Evolutionary conservation across 2,797 vertebrate species (phyloP).

Genomic region (Gobio occitaniae): DNA sequence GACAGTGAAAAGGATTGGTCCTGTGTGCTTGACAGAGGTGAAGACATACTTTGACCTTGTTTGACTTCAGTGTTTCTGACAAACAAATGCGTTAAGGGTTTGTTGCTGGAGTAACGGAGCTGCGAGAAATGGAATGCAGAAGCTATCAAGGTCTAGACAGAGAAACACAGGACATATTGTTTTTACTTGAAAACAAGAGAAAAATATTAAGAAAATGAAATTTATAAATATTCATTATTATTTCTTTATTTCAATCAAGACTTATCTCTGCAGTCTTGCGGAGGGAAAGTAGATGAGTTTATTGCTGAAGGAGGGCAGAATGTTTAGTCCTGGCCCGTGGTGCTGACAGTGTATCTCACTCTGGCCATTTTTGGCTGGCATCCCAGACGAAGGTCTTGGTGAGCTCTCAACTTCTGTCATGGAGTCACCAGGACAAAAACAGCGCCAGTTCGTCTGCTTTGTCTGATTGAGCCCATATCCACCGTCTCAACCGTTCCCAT

Average conservation of each 20-base stretch:
- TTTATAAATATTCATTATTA: not conserved
- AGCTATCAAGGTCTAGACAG: constrained; percentile 1
- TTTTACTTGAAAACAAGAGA: not conserved
- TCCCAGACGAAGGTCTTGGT: constrained; percentile 67
- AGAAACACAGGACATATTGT: constrained; percentile 39
- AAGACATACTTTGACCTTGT: constrained; percentile 24
- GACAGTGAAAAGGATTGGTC: constrained; percentile 17
- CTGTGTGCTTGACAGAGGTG: not conserved
- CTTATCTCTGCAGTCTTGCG: not conserved
- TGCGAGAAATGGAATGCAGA: constrained; percentile 31
- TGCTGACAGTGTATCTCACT: constrained; percentile 57
- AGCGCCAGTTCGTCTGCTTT: constrained; percentile 73
- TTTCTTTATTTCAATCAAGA: not conserved
- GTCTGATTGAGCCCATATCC: constrained; percentile 50
- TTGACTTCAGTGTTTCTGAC: constrained; percentile 40
- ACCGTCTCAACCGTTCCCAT: constrained; percentile 70
- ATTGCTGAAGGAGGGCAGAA: constrained; percentile 14
- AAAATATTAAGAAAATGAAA: not conserved
- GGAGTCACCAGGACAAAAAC: constrained; percentile 71
- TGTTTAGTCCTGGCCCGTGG: constrained; percentile 20
- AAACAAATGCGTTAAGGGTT: constrained; percentile 28
- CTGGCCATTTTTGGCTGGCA: constrained; percentile 50
- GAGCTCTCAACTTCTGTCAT: constrained; percentile 67
- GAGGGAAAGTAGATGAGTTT: constrained; percentile 17
- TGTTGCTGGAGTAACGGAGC: constrained; percentile 40